These are phyloP conservation scores for Dendronephthya gigantea DNA, from an alignment of 64 coral and sea anemone species.

Conservation along the genomic window DNA sequence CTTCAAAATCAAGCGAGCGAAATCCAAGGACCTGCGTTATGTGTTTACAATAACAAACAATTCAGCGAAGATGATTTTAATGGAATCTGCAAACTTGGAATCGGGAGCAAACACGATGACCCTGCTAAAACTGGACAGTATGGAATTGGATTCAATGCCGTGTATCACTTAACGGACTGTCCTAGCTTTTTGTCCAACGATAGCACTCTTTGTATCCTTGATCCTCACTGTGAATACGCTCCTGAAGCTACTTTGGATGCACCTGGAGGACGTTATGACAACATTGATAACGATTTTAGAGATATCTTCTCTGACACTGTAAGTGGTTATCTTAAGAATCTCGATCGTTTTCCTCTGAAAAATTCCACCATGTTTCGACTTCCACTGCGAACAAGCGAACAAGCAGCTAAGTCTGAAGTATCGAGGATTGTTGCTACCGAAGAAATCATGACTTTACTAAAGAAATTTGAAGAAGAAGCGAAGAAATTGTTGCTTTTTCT, in stretches of 20 bases:
- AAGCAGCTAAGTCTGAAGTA: conserved; percentile 52
- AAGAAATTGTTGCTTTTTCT: conserved; percentile 78
- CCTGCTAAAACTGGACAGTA: conserved; percentile 62
- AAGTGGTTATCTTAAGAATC: conserved; percentile 59
- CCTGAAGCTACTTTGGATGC: conserved; percentile 50
- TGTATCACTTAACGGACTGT: conserved; percentile 87
- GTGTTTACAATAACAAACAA: conserved; percentile 74
- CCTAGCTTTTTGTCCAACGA: conserved; percentile 76
- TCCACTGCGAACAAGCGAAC: conserved; percentile 44
- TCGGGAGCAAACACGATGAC: conserved; percentile 42
- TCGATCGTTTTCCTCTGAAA: conserved; percentile 50
- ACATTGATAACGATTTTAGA: conserved; percentile 62
- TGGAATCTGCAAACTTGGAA: conserved; percentile 61
- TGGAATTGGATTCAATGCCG: conserved; percentile 79
- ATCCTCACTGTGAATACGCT: conserved; percentile 58
- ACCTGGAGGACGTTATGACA: conserved; percentile 72
- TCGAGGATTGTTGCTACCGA: conserved; percentile 31
- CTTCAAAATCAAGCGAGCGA: conserved; percentile 63
- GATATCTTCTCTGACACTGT: conserved; percentile 54
- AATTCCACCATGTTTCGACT: conserved; percentile 84
- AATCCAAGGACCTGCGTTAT: conserved; percentile 80
- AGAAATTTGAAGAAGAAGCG: conserved; percentile 53
- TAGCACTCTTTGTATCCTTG: conserved; percentile 61
- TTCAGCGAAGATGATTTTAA: conserved; percentile 64
- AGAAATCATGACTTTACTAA: conserved; percentile 45